A percentile compares a stretch with the other conserved stretches of the same genome.
These are phyloP conservation scores for Xestia sexstrigata DNA, from an alignment of 2,888 invertebrate genomes.

Conservation along the genomic window DNA sequence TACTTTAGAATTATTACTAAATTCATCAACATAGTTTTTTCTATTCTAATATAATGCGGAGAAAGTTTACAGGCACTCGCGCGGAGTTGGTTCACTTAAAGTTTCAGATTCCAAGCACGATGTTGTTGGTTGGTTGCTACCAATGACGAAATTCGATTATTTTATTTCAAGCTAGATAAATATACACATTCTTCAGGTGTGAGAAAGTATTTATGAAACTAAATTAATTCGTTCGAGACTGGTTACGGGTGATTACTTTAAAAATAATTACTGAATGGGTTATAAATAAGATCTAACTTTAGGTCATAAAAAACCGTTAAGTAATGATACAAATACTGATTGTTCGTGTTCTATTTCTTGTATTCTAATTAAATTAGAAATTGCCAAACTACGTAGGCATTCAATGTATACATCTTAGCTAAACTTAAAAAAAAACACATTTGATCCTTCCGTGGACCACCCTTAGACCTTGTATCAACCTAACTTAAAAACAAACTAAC, in stretches of 20 bases:
- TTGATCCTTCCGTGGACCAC: too few relatives aligned
- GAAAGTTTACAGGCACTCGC: conserved; percentile 34
- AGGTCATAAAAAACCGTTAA: background rate
- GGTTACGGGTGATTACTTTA: background rate
- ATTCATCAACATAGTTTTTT: background rate
- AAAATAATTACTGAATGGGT: background rate
- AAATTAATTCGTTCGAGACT: too few relatives aligned
- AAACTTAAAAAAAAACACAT: too few relatives aligned
- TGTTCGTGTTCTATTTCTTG: too few relatives aligned
- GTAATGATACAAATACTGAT: too few relatives aligned
- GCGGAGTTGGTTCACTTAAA: conserved; percentile 14
- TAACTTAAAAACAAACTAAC: background rate
- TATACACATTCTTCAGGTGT: background rate
- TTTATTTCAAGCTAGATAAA: background rate
- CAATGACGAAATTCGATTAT: background rate
- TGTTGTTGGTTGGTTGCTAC: background rate
- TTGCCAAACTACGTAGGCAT: background rate
- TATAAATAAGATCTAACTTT: too few relatives aligned
- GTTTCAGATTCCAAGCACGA: conserved; percentile 10
- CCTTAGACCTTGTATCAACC: background rate
- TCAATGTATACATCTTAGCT: too few relatives aligned
- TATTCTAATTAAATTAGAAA: background rate
- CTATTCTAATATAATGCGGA: background rate
- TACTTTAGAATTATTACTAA: background rate
- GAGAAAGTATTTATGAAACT: too few relatives aligned